Percentiles rank a stretch among this genome's conserved stretches.
These are phyloP conservation scores for Sminthopsis crassicaudata DNA, from an alignment of 2,113 vertebrate genomes.

Conservation along the genomic window DNA sequence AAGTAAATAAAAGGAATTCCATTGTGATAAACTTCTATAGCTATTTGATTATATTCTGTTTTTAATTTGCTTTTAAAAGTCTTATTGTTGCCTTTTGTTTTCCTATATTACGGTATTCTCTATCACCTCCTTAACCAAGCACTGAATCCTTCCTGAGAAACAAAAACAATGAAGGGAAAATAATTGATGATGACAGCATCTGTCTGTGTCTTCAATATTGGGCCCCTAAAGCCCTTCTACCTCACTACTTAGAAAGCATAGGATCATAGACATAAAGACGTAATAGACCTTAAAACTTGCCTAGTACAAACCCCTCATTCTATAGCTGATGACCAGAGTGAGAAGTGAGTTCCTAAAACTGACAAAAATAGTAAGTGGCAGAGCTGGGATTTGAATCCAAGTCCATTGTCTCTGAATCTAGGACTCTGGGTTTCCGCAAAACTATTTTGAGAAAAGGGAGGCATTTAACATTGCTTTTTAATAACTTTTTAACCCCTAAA, in stretches of 20 bases:
- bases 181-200: background rate
- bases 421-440: background rate
- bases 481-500: background rate
- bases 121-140: background rate
- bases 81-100: background rate
- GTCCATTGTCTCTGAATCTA: background rate
- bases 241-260: background rate
- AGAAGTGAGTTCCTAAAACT: background rate
- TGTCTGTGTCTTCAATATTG: background rate
- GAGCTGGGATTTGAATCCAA: background rate
- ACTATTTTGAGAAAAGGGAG: background rate
- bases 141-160: background rate
- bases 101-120: background rate
- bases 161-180: background rate
- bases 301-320: background rate
- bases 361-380: background rate
- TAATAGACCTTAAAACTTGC: background rate
- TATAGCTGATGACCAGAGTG: background rate
- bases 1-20: background rate
- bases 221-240: background rate
- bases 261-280: background rate
- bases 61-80: background rate
- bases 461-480: background rate
- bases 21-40: background rate
- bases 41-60: background rate